phyloP scores from a whole-genome alignment of 2,113 vertebrate genomes.

The Bettongia penicillata region DNA sequence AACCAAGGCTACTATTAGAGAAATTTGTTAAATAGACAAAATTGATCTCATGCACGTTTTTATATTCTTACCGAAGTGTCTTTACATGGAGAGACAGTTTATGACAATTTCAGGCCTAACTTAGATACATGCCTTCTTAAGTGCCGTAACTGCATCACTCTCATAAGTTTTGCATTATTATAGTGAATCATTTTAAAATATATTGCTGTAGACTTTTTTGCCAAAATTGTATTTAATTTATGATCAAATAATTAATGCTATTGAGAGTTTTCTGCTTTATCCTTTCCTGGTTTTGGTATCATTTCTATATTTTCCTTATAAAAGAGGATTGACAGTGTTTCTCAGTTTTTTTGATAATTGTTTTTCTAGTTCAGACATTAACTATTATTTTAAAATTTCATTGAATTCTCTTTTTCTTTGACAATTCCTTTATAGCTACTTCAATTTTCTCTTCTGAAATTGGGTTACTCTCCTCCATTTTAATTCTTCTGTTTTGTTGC shows the following conservation, averaged over 20 bases:
- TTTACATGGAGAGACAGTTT: neutral
- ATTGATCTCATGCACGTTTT: neutral
- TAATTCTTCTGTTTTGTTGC: neutral
- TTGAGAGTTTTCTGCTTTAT: neutral
- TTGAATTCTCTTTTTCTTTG: neutral
- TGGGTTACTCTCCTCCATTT: neutral
- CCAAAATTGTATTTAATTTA: too few relatives aligned
- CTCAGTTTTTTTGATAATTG: neutral
- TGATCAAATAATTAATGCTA: neutral
- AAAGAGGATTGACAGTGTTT: neutral
- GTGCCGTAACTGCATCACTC: too few relatives aligned
- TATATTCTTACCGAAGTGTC: neutral
- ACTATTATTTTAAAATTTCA: neutral
- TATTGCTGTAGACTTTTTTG: too few relatives aligned
- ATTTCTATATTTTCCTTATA: neutral
- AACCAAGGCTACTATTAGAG: neutral
- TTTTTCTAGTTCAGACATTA: neutral
- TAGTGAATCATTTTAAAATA: too few relatives aligned
- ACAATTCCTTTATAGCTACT: neutral
- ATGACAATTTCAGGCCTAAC: neutral
- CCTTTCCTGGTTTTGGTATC: neutral
- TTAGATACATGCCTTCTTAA: neutral
- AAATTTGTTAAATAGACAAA: neutral
- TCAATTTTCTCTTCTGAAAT: neutral
- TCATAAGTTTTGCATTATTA: neutral